A percentile compares a stretch with the other conserved stretches of the same genome.
Evolutionary conservation across 2,888 invertebrate genomes (phyloP).

Genomic region (Habrosyne pyritoides): DNA sequence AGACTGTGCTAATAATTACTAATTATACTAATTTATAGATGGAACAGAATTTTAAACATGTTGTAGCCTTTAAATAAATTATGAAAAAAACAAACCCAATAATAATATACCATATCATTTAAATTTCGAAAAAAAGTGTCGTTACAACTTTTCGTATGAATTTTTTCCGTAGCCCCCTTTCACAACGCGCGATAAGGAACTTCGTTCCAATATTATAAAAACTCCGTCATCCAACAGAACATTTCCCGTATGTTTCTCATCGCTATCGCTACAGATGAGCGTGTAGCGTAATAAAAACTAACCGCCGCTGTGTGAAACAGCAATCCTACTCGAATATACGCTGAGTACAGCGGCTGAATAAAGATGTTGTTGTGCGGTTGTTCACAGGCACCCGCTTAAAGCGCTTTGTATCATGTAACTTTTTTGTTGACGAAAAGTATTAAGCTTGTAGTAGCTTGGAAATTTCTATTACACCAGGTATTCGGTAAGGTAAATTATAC

Average conservation of each 20-base stretch:
- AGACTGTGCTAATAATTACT: no score
- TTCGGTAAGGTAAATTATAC: no score
- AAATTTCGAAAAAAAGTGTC: no score
- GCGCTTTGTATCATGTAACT: background rate
- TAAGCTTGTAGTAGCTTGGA: background rate
- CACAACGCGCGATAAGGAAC: no score
- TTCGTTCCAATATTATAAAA: background rate
- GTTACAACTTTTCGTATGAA: no score
- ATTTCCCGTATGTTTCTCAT: constrained; percentile 10
- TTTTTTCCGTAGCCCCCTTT: no score
- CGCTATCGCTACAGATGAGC: constrained; percentile 28
- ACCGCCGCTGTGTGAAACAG: constrained; percentile 41
- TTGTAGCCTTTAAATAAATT: no score
- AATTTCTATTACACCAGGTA: no score
- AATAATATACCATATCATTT: no score
- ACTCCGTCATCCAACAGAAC: background rate
- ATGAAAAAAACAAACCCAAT: no score
- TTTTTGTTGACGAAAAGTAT: background rate
- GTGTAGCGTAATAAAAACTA: constrained; percentile 52
- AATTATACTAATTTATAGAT: no score
- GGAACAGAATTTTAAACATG: no score
- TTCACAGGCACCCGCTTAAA: background rate
- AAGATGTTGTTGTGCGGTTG: background rate
- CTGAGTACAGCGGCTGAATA: constrained; percentile 1
- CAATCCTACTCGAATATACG: constrained; percentile 18